phyloP scores from a whole-genome alignment of 2,888 invertebrate species.

The Calephelis perditalis region DNA sequence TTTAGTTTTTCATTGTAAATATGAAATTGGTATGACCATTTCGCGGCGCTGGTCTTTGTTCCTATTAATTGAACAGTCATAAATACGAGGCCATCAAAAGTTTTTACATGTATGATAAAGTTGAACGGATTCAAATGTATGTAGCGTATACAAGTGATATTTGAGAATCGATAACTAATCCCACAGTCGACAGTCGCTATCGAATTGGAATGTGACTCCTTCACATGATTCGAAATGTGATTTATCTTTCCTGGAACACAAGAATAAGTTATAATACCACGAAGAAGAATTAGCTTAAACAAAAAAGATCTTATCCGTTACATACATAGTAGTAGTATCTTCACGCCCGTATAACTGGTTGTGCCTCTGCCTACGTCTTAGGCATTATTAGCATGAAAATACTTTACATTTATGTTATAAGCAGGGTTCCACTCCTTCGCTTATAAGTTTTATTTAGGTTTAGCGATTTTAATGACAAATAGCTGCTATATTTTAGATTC shows the following conservation, averaged over 20 bases:
- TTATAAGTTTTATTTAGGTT: no score
- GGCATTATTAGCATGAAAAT: no score
- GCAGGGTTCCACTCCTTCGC: no score
- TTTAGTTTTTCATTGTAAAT: slow-evolving; percentile 52
- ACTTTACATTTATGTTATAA: no score
- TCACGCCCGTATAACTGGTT: no score
- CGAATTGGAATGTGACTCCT: slow-evolving; percentile 41
- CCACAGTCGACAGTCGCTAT: slow-evolving; percentile 45
- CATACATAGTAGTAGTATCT: no score
- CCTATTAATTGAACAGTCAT: slow-evolving; percentile 51
- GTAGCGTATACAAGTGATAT: slow-evolving; percentile 32
- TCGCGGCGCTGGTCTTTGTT: slow-evolving; percentile 44
- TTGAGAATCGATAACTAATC: slow-evolving; percentile 32
- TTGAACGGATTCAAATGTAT: slow-evolving; percentile 40
- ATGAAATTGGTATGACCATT: slow-evolving; percentile 59
- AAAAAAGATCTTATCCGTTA: no score
- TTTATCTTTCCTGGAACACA: slow-evolving; percentile 50
- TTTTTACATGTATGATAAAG: slow-evolving; percentile 48
- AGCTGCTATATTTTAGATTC: no score
- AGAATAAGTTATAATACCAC: no score
- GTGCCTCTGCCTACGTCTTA: no score
- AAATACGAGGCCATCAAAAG: slow-evolving; percentile 38
- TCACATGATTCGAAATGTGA: slow-evolving; percentile 46
- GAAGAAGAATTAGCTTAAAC: neutral
- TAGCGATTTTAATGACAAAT: no score